Evolutionary conservation across 2,888 invertebrate genomes (phyloP).

Genomic region (Caenorhabditis uteleia): DNA sequence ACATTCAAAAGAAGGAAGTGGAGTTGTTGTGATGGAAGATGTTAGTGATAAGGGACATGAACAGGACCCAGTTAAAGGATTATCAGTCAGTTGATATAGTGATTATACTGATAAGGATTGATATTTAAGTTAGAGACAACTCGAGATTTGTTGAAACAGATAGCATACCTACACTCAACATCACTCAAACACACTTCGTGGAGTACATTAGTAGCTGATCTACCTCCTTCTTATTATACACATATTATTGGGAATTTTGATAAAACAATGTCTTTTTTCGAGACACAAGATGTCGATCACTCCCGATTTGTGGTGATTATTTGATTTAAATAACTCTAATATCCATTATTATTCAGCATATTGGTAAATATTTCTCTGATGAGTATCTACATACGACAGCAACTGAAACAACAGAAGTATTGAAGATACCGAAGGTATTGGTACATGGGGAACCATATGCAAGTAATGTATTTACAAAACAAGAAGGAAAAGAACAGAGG

Average conservation of each 20-base stretch:
- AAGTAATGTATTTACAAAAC: constrained; percentile 52
- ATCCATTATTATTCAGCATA: constrained; percentile 29
- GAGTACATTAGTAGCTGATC: constrained; percentile 55
- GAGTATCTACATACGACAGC: constrained; percentile 50
- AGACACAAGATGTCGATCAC: constrained; percentile 49
- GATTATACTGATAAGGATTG: constrained; percentile 1
- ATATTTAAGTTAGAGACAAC: constrained; percentile 51
- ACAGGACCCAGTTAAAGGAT: constrained; percentile 48
- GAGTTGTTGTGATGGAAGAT: constrained; percentile 63
- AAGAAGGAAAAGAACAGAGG: constrained; percentile 43
- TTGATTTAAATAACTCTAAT: not conserved
- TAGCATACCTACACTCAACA: constrained; percentile 59
- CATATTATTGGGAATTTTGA: constrained; percentile 45
- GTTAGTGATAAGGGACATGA: constrained; percentile 53
- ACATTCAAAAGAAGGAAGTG: constrained; percentile 50
- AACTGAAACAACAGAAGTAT: constrained; percentile 45
- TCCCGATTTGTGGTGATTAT: constrained; percentile 42
- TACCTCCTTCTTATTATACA: constrained; percentile 48
- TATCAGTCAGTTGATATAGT: constrained; percentile 13
- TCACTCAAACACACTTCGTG: constrained; percentile 58
- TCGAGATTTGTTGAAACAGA: constrained; percentile 54
- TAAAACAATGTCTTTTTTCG: constrained; percentile 48
- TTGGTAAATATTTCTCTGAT: constrained; percentile 46
- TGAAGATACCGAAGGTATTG: constrained; percentile 51
- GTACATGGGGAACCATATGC: constrained; percentile 63